Conservation (phyloP, 2,888 invertebrate species). For the Lamellibrachia columna region DNA sequence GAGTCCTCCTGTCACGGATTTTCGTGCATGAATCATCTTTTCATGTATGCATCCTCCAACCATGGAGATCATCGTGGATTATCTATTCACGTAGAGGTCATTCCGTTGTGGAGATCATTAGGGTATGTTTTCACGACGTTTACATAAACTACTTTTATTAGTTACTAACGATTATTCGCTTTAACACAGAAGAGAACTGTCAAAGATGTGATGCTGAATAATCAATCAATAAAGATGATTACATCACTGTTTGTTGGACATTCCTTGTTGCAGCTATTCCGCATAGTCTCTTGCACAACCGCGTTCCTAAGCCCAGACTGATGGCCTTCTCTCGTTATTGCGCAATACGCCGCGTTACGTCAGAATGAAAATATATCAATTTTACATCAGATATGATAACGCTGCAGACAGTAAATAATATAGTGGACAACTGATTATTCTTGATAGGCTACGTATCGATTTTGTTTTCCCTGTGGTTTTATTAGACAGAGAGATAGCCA, state of each 20-base stretch:
- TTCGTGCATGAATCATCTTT: too few species aligned
- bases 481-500: background rate
- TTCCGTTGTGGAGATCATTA: background rate
- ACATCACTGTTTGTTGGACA: background rate
- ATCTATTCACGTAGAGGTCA: background rate
- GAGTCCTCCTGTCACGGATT: too few species aligned
- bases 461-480: background rate
- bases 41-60: background rate
- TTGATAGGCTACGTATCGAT: background rate
- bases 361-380: background rate
- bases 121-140: background rate
- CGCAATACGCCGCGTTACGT: background rate
- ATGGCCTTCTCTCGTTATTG: background rate
- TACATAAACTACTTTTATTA: background rate
- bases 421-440: background rate
- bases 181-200: background rate
- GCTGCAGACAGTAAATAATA: background rate
- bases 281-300: background rate
- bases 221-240: background rate
- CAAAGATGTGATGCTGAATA: background rate
- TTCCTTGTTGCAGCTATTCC: background rate
- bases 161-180: background rate
- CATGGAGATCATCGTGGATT: background rate
- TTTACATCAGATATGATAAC: background rate
- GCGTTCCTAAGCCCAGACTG: background rate